phyloP scores from a whole-genome alignment of 2,888 invertebrate species.

The Adineta ricciae region DNA sequence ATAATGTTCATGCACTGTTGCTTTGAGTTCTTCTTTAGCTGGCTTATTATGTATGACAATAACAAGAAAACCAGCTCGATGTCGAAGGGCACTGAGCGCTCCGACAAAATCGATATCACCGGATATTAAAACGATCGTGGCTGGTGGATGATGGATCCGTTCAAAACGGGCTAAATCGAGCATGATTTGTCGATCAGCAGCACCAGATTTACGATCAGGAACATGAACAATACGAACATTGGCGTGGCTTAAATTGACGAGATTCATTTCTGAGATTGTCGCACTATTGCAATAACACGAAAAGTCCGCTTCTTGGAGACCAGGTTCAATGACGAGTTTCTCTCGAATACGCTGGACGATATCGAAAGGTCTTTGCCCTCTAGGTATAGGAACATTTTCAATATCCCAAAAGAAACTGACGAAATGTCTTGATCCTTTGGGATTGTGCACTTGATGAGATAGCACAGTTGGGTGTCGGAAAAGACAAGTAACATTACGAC shows the following conservation, averaged over 20 bases:
- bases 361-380: neutral
- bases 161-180: neutral
- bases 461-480: neutral
- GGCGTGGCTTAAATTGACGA: neutral
- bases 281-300: neutral
- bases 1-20: neutral
- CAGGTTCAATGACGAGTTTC: neutral
- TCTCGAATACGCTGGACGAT: slow-evolving; percentile 1
- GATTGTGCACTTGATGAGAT: neutral
- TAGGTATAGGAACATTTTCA: neutral
- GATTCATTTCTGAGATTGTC: neutral
- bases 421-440: neutral
- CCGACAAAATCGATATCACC: slow-evolving; percentile 10
- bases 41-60: slow-evolving; percentile 1
- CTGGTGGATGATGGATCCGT: neutral
- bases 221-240: neutral
- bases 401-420: neutral
- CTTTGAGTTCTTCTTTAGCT: neutral
- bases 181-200: neutral
- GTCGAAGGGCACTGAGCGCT: neutral
- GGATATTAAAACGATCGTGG: neutral
- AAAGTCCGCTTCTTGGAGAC: neutral
- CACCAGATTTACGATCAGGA: neutral
- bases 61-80: neutral
- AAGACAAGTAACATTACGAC: neutral